Evolutionary conservation across 2,888 invertebrate species (phyloP), one percentile per base, ranked within the genome.

Genomic region (Sthenelais limicola): DNA sequence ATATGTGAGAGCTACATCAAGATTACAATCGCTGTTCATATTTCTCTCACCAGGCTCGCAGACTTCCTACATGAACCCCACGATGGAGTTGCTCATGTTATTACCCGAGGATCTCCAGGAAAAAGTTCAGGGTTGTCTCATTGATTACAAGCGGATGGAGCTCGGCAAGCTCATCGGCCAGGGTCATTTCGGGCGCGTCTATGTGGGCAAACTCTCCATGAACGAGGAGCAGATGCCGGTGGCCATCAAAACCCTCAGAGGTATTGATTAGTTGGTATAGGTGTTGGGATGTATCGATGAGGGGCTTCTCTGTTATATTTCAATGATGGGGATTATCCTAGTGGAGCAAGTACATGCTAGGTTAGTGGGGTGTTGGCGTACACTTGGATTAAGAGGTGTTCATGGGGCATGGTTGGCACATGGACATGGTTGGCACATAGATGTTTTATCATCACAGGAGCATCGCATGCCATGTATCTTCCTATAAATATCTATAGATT

Each of bases 121-220:
- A 1, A 56, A 38, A 24, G 51, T 73, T 5, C 35, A 58, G 32
- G 35, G 47, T 15, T 47, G 47, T 18, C 69, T 73, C 62, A 58
- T 73, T 32, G 73, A 73, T 35, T 48, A 47, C 28, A 73, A 69
- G 30, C 69, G 73, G 32, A 70, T 73, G 73, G 52, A 47, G 30
- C 18, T 73, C 35, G 73, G 69, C 3, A 69, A 73, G 38, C 35
- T 70, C 62, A 69, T 73, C 21, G 73, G 69, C 7, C 54, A 73
- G 69, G 73, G 73, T 48, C 71, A 71, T 47, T 71, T 58, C 32
- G 71, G 71, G 18, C 26, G 71, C 5, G 58, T 71, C 21, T 62
- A 71, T 35, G 48, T 71, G 32, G 71, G 71, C 1, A 58, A 62
- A 1, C 66, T 72, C 21, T 9, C 38, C 30, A 62, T 35, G 51